phyloP scores from a whole-genome alignment of 37 sponge, comb jelly and placozoan genomes.

The Amphimedon queenslandica region DNA sequence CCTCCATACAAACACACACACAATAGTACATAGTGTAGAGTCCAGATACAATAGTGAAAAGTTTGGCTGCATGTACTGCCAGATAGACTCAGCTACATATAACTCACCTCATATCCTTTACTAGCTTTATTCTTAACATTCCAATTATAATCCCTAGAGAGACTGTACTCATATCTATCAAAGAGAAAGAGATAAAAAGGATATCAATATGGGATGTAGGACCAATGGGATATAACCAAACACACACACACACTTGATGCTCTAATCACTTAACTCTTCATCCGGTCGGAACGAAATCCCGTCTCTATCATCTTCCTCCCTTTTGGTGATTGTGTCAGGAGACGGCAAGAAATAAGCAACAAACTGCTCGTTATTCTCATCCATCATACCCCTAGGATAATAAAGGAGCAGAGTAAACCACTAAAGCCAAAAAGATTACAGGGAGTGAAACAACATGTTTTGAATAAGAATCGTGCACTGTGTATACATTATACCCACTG shows the following conservation, averaged over 20 bases:
- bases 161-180: conserved; percentile 79
- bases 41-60: no score
- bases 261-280: no score
- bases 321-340: conserved; percentile 77
- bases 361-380: conserved; percentile 97
- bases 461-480: no score
- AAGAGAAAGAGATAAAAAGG: neutral
- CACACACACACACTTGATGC: no score
- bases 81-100: neutral
- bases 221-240: no score
- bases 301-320: conserved; percentile 51
- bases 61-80: no score
- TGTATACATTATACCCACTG: no score
- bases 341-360: conserved; percentile 97
- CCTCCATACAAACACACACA: no score
- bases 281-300: conserved; percentile 35
- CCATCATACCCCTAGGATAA: conserved; percentile 89
- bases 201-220: no score
- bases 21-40: no score
- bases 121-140: conserved; percentile 92
- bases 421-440: neutral
- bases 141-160: conserved; percentile 98
- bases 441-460: neutral
- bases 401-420: conserved; percentile 9
- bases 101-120: conserved; percentile 90